These are phyloP conservation scores for Karalla daura DNA, from an alignment of 2,797 vertebrate species.

Conservation along the genomic window DNA sequence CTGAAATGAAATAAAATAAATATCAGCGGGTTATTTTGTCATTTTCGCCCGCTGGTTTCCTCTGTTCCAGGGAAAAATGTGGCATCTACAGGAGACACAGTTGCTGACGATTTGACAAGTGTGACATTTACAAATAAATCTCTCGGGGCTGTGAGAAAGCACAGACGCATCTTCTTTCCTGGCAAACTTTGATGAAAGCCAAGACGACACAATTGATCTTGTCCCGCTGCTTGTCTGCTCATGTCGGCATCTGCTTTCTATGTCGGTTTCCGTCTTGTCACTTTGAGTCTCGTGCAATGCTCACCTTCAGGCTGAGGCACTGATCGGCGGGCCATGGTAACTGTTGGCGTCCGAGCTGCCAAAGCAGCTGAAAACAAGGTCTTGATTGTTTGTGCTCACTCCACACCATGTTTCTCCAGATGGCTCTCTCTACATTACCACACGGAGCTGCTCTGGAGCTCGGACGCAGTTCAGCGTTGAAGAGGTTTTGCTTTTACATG, in stretches of 20 bases:
- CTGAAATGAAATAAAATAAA: slow-evolving; percentile 33
- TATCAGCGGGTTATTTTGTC: slow-evolving; percentile 30
- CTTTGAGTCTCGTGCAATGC: slow-evolving; percentile 31
- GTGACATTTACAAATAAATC: slow-evolving; percentile 78
- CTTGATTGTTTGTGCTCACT: slow-evolving; percentile 58
- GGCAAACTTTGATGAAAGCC: slow-evolving; percentile 72
- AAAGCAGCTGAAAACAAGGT: slow-evolving; percentile 57
- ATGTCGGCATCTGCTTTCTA: slow-evolving; percentile 57
- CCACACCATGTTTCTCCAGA: slow-evolving; percentile 66
- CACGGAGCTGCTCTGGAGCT: not conserved
- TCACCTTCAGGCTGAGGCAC: slow-evolving; percentile 64
- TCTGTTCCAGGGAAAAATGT: slow-evolving; percentile 28
- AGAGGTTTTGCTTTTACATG: not conserved
- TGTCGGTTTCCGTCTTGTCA: slow-evolving; percentile 48
- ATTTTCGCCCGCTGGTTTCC: slow-evolving; percentile 41
- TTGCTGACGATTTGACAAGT: slow-evolving; percentile 70
- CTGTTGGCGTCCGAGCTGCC: slow-evolving; percentile 11
- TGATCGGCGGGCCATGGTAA: slow-evolving; percentile 60
- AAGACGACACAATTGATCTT: slow-evolving; percentile 63
- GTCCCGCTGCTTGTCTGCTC: slow-evolving; percentile 42
- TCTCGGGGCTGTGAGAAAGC: slow-evolving; percentile 56
- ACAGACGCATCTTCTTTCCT: slow-evolving; percentile 49
- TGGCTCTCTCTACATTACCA: slow-evolving; percentile 53
- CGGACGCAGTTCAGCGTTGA: not conserved
- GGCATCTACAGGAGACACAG: slow-evolving; percentile 50